Conservation (phyloP, 2,797 vertebrate species). For the Fistularia tabacaria region DNA sequence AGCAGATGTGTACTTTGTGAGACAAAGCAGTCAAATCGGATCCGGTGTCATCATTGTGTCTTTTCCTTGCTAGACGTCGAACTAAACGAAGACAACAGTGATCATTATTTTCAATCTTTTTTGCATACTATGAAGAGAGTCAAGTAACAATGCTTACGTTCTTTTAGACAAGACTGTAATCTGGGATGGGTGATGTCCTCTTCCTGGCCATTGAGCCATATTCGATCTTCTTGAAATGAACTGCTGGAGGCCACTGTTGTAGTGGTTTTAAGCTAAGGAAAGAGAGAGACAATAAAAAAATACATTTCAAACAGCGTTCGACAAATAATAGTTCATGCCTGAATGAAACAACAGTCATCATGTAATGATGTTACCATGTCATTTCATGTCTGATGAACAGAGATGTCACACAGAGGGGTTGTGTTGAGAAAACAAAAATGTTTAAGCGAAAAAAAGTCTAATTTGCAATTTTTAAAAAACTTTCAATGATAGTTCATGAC, state of each 20-base stretch:
- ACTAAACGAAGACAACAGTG: constrained; percentile 67
- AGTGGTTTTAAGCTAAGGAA: constrained; percentile 86
- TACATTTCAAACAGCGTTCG: not conserved
- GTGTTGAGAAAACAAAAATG: too few relatives aligned
- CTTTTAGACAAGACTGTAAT: constrained; percentile 87
- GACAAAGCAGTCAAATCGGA: constrained; percentile 57
- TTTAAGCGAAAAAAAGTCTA: too few relatives aligned
- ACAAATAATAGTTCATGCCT: not conserved
- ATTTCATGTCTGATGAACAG: too few relatives aligned
- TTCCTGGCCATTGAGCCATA: constrained; percentile 92
- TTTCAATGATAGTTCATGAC: too few relatives aligned
- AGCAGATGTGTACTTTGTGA: constrained; percentile 89
- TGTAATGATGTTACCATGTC: too few relatives aligned
- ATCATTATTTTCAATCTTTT: not conserved
- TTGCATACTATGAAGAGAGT: not conserved
- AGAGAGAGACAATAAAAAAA: not conserved
- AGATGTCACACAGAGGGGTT: too few relatives aligned
- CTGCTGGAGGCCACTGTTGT: constrained; percentile 84
- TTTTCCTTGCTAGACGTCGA: constrained; percentile 84
- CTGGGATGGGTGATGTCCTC: constrained; percentile 82
- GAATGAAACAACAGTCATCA: not conserved
- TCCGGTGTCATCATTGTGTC: constrained; percentile 54
- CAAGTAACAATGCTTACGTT: constrained; percentile 74
- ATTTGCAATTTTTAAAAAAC: too few relatives aligned
- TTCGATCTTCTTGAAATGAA: constrained; percentile 83